These are phyloP conservation scores for Leptoclinus maculatus DNA, from an alignment of 2,797 vertebrate genomes.

Conservation along the genomic window DNA sequence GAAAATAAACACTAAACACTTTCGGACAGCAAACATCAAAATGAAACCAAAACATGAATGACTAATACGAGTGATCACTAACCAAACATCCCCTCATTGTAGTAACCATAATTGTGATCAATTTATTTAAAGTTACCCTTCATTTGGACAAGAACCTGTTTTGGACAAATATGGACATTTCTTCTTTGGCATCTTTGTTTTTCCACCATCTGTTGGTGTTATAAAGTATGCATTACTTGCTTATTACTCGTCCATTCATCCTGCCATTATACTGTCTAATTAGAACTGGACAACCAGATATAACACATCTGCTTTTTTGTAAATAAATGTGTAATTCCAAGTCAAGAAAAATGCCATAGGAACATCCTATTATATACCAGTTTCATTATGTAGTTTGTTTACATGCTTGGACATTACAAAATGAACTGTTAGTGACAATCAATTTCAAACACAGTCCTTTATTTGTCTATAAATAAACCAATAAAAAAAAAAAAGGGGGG, in stretches of 20 bases:
- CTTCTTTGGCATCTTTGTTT: not conserved
- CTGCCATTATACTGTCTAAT: not conserved
- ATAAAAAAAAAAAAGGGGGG: slow-evolving; percentile 27
- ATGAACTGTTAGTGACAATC: not conserved
- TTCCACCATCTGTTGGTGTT: not conserved
- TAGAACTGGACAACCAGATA: not conserved
- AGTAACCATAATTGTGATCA: not conserved
- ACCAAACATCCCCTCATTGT: not conserved
- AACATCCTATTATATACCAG: not conserved
- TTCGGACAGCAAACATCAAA: not conserved
- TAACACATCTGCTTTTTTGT: not conserved
- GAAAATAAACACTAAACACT: not conserved
- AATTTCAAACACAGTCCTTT: slow-evolving; percentile 66
- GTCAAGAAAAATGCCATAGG: not conserved
- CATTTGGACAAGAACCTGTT: not conserved
- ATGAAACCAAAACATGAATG: not conserved
- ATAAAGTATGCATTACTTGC: not conserved
- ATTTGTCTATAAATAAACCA: slow-evolving; percentile 76
- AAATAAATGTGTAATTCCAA: not conserved
- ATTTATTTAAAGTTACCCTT: not conserved
- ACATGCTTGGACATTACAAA: not conserved
- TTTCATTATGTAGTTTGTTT: not conserved
- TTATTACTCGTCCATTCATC: not conserved
- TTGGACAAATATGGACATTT: not conserved
- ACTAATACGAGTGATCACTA: not conserved